Conservation (phyloP, 1,140 invertebrate species). For the Hypothenemus hampei region DNA sequence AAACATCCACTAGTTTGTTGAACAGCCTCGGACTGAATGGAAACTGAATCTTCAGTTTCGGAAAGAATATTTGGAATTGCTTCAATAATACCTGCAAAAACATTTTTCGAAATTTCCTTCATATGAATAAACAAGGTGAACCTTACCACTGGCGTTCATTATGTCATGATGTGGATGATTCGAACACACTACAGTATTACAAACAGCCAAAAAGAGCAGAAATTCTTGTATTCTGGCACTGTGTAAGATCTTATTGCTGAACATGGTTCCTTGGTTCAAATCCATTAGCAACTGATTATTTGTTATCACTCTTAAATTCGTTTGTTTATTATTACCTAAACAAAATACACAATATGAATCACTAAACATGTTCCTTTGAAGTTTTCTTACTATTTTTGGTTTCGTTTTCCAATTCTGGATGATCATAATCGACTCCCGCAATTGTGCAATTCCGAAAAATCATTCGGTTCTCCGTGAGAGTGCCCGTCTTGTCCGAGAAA, state of each 20-base stretch:
- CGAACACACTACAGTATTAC: conserved; percentile 94
- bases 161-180: conserved; percentile 82
- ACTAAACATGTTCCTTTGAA: neutral
- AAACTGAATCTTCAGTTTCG: conserved; percentile 4
- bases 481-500: conserved; percentile 97
- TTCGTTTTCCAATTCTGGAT: conserved; percentile 57
- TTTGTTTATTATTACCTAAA: conserved; percentile 10
- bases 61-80: conserved; percentile 26
- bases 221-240: conserved; percentile 75
- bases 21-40: neutral
- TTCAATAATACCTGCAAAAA: conserved; percentile 52
- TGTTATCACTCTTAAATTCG: conserved; percentile 48
- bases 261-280: conserved; percentile 46
- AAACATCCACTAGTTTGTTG: conserved; percentile 2
- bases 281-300: conserved; percentile 67
- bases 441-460: conserved; percentile 87
- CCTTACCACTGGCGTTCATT: conserved; percentile 72
- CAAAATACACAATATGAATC: neutral
- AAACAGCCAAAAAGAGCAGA: conserved; percentile 85
- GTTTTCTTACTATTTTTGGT: conserved; percentile 27
- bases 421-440: conserved; percentile 83
- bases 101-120: too few species aligned
- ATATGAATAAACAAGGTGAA: neutral
- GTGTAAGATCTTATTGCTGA: conserved; percentile 34
- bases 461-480: conserved; percentile 97